phyloP scores from a whole-genome alignment of 2,797 vertebrate genomes.

The Cryptoprocta ferox region DNA sequence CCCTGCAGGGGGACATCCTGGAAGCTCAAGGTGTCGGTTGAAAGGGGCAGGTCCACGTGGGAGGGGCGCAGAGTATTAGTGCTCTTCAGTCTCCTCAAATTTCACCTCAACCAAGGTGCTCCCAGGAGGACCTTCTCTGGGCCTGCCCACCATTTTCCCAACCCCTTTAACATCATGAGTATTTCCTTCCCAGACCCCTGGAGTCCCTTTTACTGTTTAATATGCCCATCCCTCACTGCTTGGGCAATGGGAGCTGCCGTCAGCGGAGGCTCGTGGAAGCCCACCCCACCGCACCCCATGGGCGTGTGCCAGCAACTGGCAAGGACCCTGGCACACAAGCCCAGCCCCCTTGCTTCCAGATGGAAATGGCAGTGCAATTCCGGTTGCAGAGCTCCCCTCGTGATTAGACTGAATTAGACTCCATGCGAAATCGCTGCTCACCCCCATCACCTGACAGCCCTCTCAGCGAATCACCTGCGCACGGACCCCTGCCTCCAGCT shows the following conservation, averaged over 20 bases:
- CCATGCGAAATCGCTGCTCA: too few species aligned
- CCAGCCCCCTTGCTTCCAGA: not conserved
- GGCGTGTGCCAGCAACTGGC: not conserved
- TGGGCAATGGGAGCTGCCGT: not conserved
- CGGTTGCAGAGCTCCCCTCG: not conserved
- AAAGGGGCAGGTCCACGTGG: not conserved
- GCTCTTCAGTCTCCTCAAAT: not conserved
- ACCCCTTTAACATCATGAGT: not conserved
- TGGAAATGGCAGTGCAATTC: too few species aligned
- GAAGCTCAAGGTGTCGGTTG: not conserved
- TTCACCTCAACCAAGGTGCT: not conserved
- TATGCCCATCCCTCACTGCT: not conserved
- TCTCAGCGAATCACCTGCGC: accelerated
- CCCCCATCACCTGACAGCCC: accelerated
- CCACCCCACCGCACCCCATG: not conserved
- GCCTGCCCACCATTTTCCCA: not conserved
- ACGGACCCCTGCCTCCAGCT: not conserved
- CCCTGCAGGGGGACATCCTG: not conserved
- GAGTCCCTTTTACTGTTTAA: not conserved
- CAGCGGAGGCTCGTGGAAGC: not conserved
- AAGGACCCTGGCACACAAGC: not conserved
- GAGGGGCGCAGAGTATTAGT: too few species aligned
- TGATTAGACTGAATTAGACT: not conserved
- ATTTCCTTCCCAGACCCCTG: not conserved
- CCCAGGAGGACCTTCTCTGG: not conserved